These are phyloP conservation scores for Ctenicera cuprea DNA, from an alignment of 2,888 invertebrate species.

Conservation along the genomic window DNA sequence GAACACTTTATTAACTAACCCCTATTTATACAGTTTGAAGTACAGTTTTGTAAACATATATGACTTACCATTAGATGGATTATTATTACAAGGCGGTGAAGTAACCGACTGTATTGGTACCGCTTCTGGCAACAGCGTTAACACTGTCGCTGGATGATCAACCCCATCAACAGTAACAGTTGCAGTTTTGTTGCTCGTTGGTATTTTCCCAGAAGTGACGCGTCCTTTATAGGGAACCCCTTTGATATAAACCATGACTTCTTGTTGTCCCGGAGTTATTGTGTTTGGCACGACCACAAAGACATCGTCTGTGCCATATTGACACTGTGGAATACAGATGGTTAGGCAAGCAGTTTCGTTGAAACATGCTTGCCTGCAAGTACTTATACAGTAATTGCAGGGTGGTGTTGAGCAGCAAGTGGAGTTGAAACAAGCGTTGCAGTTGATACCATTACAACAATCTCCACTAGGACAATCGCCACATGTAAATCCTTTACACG, in stretches of 20 bases:
- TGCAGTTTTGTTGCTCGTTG: conserved; percentile 30
- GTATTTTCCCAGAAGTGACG: conserved; percentile 15
- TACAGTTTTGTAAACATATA: no score
- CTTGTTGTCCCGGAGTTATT: not conserved
- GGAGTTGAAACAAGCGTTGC: conserved; percentile 44
- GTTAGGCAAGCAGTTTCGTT: conserved; percentile 15
- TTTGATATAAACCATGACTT: conserved; percentile 30
- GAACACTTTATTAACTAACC: no score
- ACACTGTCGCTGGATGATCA: conserved; percentile 41
- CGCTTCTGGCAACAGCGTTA: not conserved
- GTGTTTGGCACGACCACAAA: conserved; percentile 27
- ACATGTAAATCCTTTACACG: conserved; percentile 48
- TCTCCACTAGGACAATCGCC: conserved; percentile 45
- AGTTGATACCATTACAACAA: conserved; percentile 52
- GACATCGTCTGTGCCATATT: conserved; percentile 25
- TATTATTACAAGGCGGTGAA: not conserved
- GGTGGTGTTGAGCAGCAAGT: conserved; percentile 37
- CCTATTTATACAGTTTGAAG: no score
- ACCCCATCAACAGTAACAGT: conserved; percentile 34
- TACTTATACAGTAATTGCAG: conserved; percentile 34
- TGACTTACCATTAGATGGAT: not conserved
- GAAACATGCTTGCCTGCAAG: conserved; percentile 26
- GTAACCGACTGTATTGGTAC: not conserved
- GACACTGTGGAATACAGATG: conserved; percentile 20
- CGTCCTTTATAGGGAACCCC: conserved; percentile 28